phyloP scores from a whole-genome alignment of 2,797 vertebrate genomes.

The Rallus crepitans region DNA sequence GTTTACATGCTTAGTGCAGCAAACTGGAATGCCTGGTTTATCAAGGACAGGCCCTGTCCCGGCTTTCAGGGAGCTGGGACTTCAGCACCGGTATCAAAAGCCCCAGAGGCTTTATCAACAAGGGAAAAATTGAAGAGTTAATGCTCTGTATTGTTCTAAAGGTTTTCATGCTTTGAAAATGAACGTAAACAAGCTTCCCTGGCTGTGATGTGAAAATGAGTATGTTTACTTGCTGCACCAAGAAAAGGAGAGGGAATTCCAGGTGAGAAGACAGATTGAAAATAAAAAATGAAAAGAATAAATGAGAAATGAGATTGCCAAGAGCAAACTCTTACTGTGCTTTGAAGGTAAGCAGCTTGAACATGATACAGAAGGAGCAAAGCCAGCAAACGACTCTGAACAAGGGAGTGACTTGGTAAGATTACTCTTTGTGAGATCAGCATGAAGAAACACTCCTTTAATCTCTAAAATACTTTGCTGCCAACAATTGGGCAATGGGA shows the following conservation, averaged over 20 bases:
- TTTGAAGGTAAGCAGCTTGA: slow-evolving; percentile 57
- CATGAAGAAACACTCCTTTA: slow-evolving; percentile 39
- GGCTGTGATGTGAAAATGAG: background rate
- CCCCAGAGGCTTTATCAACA: background rate
- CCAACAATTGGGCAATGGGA: slow-evolving; percentile 18
- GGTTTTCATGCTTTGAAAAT: background rate
- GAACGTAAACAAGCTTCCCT: background rate
- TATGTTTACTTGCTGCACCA: background rate
- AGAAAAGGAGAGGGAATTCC: slow-evolving; percentile 29
- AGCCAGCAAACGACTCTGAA: slow-evolving; percentile 1
- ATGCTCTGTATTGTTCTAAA: background rate
- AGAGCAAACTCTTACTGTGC: slow-evolving; percentile 12
- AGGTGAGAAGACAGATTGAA: background rate
- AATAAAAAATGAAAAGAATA: background rate
- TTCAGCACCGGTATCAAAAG: background rate
- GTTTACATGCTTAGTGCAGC: background rate
- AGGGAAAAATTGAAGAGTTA: background rate
- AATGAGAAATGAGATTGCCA: slow-evolving; percentile 29
- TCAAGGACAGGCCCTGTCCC: background rate
- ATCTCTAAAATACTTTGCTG: slow-evolving; percentile 32
- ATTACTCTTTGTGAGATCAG: slow-evolving; percentile 46
- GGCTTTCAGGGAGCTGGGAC: background rate
- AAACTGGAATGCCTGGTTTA: background rate
- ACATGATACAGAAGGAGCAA: slow-evolving; percentile 29
- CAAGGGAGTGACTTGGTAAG: slow-evolving; percentile 10